A percentile compares a stretch with the other conserved stretches of the same genome.
These are phyloP conservation scores for Triplophysa tibetana DNA, from an alignment of 2,113 vertebrate species.

Conservation along the genomic window DNA sequence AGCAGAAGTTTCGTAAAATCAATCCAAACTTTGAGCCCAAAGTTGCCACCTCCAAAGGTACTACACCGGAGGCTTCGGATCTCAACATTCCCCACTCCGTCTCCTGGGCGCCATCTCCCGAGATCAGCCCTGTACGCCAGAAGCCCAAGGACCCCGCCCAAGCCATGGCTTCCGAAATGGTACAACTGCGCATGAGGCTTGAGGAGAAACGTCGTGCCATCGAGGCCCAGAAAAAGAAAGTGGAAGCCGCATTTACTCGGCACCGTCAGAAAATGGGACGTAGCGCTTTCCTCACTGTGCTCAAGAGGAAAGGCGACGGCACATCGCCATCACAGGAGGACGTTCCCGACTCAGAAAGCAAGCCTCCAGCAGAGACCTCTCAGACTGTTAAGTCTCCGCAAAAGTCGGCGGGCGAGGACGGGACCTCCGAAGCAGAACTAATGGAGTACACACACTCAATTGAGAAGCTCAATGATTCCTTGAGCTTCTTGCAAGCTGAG, in stretches of 20 bases:
- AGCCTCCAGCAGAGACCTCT: slow-evolving; percentile 64
- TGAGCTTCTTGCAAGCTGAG: slow-evolving; percentile 91
- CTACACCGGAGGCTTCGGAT: slow-evolving; percentile 91
- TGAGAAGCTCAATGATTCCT: slow-evolving; percentile 89
- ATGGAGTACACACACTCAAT: slow-evolving; percentile 93
- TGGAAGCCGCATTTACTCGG: slow-evolving; percentile 91
- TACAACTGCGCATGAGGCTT: slow-evolving; percentile 90
- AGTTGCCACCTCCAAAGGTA: slow-evolving; percentile 87
- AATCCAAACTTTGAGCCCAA: slow-evolving; percentile 84
- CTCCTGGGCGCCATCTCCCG: slow-evolving; percentile 87
- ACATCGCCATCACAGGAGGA: slow-evolving; percentile 82
- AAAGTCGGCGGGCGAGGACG: slow-evolving; percentile 72
- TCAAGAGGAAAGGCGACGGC: slow-evolving; percentile 88
- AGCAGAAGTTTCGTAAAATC: slow-evolving; percentile 90
- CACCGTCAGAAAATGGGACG: slow-evolving; percentile 96
- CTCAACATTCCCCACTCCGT: slow-evolving; percentile 86
- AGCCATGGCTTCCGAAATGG: slow-evolving; percentile 94
- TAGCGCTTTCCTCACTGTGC: slow-evolving; percentile 91
- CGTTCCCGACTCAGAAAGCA: slow-evolving; percentile 75
- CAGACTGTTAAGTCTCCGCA: slow-evolving; percentile 52
- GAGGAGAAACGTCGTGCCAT: slow-evolving; percentile 97
- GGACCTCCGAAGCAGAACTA: slow-evolving; percentile 82
- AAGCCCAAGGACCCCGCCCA: slow-evolving; percentile 85
- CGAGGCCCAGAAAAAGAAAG: slow-evolving; percentile 96
- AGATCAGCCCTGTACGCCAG: slow-evolving; percentile 77